Percentiles rank a stretch among this genome's conserved stretches.
Conservation (phyloP, 2,113 vertebrate species). For the Fukomys damarensis region DNA sequence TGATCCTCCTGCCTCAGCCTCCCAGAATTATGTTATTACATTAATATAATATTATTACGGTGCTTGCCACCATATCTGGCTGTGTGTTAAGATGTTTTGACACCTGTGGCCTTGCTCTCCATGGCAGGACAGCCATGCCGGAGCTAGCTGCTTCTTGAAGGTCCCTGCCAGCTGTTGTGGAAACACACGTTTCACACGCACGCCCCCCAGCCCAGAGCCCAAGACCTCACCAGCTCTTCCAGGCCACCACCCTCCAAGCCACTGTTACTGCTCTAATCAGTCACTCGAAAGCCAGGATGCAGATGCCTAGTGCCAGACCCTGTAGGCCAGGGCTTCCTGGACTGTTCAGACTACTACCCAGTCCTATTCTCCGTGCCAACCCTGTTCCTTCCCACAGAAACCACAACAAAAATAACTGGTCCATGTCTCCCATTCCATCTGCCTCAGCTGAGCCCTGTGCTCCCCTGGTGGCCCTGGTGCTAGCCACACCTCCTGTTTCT, state of each 20-base stretch:
- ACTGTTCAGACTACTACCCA: neutral
- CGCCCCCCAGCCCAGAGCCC: neutral
- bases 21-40: neutral
- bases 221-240: neutral
- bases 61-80: neutral
- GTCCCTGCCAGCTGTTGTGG: neutral
- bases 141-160: neutral
- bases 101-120: neutral
- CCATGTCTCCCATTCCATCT: fast-evolving
- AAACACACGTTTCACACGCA: neutral
- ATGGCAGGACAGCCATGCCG: neutral
- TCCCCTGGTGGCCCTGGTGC: fast-evolving
- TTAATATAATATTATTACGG: neutral
- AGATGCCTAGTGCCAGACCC: neutral
- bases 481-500: neutral
- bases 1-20: neutral
- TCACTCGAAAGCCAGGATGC: neutral
- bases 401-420: neutral
- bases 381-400: neutral
- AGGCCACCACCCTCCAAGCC: fast-evolving
- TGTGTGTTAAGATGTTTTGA: neutral
- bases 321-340: neutral
- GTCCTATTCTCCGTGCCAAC: fast-evolving
- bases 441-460: fast-evolving
- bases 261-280: no score